Base-by-base conservation (phyloP, 1,140 invertebrate genomes). In the Cydia splendana region DNA sequence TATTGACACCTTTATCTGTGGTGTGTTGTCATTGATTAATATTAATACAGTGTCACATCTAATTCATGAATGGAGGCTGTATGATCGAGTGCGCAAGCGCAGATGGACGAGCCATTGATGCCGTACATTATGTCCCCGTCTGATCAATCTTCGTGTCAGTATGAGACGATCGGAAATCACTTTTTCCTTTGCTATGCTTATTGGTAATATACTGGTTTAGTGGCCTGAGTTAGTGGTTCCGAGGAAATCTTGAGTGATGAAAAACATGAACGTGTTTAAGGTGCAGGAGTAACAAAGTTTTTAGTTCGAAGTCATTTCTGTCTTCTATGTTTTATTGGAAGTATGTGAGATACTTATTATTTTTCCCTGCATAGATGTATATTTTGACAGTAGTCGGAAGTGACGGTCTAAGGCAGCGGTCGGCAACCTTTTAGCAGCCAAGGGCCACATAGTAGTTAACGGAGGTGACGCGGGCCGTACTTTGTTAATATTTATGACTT, bases 21-120 rank as follows among this genome's bases (percentile, higher is more conserved):
- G 38, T 42, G 34, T 38, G 57, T 24, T 62, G 57, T 62, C 57
- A 62, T 24, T 62, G 57, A 62, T 62, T 24, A 62, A 62, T 62
- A 62, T 62, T 62, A 62, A 62, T 24, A 62, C 57, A 62, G 2
- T 62, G 57, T 24, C 57, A 62, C 57, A 62, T 62, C 57, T 62
- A 62, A 62, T 62, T 18, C 57, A 62, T 62, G 18, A 62, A 62
- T 62, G 57, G 57, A 20, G 57, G 57, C 57, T 62, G 20, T 62
- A 62, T 62, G 57, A 62, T 62, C 18, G 57, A 62, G 57, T 62
- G 57, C 57, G 20, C 1, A n/a, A 7, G 20, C 20, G 20, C 57
- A 62, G 20, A 18, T 18, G 18, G 53, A 24, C 57, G 15, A 9
- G 20, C 20, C 57, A 62, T 62, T 12, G 15, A 57, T 9, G 57